Base-by-base conservation (phyloP, 2,888 invertebrate genomes). In the Rhagonycha fulva region DNA sequence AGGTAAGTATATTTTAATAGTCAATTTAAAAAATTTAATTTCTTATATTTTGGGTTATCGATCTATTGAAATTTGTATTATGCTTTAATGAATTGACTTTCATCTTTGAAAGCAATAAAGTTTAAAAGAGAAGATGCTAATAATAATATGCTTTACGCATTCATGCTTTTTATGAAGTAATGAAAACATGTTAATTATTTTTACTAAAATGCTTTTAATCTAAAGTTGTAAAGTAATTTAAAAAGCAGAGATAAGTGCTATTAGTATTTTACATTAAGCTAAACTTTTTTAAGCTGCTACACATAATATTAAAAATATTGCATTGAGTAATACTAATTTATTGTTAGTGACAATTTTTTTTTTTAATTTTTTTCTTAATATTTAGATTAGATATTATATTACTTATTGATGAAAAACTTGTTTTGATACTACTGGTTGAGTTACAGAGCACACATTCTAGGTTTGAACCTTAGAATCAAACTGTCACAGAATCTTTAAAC, bases 141-240 rank as follows among this genome's bases (percentile, higher is more conserved):
- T 66, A 47, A 47, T 47, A 66, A 66, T 66, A 66, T 66, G 63
- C 63, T 66, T 66, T 66, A 66, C 63, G 63, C 63, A 66, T 66
- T 66, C 63, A 24, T 66, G 63, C 63, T 66, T 66, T 66, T 66
- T 66, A 66, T 66, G 63, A 66, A 66, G 63, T 66, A 66, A 66
- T 66, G 63, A 66, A 66, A 66, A 66, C 63, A 66, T 66, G 63
- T 66, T 66, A 66, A 66, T 66, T 66, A 66, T 66, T 66, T 66
- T 66, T 66, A 66, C 26, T 66, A 66, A 66, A 66, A 66, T 66
- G 63, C 63, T 66, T 66, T 66, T 66, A 66, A 66, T 66, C 63
- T 66, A 66, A 66, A 66, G 63, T 66, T 66, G 26, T 66, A 66
- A 66, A 66, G 63, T 66, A 66, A 66, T 66, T 66, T 66, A 66